Base-by-base conservation (phyloP, 2,113 vertebrate genomes). In the Apteryx owenii region DNA sequence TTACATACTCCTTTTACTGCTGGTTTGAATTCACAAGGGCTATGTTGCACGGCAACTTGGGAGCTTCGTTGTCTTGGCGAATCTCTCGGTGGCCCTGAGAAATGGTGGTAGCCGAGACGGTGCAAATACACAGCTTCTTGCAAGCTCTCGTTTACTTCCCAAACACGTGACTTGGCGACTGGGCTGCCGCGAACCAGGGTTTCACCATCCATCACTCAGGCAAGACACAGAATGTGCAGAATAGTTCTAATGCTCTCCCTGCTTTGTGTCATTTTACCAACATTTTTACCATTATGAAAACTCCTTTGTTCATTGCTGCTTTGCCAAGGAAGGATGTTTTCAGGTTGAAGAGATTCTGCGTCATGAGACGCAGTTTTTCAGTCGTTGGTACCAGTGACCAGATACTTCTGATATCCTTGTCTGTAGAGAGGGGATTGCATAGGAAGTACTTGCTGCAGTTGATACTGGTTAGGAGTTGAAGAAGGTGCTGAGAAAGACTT, bases 161-260 rank as follows among this genome's bases (percentile, higher is more conserved):
- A 2, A 1, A 12, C 48, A 15, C 7, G 0, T 2, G 40, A n/a
- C 3, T 7, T 14, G n/a, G 56, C 7, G 48, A n/a, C 2, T 3
- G 29, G 12, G 65, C 29, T 25, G 33, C 50, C 29, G 7, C 18
- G 31, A 40, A 14, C 56, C 40, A 1, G 22, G 3, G 33, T 26
- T 0, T 33, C 9, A 8, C 54, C 44, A 2, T 7, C 8, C 5
- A 8, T 28, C 8, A 10, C 70, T 36, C 29, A 8, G 17, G 23
- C 33, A 2, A 33, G 33, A 40, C 28, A 54, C 38, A 2, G 44
- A 38, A 8, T 0, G 8, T 28, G 46, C 56, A 14, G 36, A 38
- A 38, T 17, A 36, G 1, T n/a, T 22, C 58, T 51, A 29, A 8
- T 46, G 38, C 54, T 64, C 25, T 15, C 25, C 17, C 36, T 16